Conservation (phyloP, 2,888 invertebrate species). For the Tetranychus truncatus region DNA sequence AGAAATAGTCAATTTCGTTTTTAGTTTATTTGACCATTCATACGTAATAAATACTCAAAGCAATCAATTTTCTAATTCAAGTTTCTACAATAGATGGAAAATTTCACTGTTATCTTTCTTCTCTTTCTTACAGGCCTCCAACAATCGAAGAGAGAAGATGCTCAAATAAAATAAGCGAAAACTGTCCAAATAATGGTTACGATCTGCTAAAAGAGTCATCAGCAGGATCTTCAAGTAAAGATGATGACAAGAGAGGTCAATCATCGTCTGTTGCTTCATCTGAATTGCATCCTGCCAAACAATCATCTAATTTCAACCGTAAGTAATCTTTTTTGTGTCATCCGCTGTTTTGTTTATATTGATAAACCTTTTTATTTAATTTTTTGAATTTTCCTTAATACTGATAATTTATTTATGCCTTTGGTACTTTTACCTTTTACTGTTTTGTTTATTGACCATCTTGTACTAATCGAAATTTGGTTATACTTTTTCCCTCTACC, state of each 20-base stretch:
- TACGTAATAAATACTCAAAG: too few species aligned
- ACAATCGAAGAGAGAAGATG: conserved; percentile 5
- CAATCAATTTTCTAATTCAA: background rate
- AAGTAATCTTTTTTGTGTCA: background rate
- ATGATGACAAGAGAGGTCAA: background rate
- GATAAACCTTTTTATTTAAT: background rate
- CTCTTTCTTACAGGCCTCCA: background rate
- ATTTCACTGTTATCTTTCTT: background rate
- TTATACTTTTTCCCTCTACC: background rate
- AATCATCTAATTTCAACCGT: conserved; percentile 1
- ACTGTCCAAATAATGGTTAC: background rate
- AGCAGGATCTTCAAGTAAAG: background rate
- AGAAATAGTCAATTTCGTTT: background rate
- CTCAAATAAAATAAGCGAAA: background rate
- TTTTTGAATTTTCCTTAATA: background rate
- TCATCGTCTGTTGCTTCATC: background rate
- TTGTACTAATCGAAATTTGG: background rate
- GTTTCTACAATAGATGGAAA: background rate
- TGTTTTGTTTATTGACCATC: background rate
- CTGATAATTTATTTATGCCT: background rate
- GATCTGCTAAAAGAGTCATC: background rate
- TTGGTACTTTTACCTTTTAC: background rate
- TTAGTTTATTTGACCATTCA: background rate
- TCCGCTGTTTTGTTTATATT: background rate
- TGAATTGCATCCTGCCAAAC: background rate